Conservation (phyloP, 2,113 vertebrate genomes). For the Capra hircus region DNA sequence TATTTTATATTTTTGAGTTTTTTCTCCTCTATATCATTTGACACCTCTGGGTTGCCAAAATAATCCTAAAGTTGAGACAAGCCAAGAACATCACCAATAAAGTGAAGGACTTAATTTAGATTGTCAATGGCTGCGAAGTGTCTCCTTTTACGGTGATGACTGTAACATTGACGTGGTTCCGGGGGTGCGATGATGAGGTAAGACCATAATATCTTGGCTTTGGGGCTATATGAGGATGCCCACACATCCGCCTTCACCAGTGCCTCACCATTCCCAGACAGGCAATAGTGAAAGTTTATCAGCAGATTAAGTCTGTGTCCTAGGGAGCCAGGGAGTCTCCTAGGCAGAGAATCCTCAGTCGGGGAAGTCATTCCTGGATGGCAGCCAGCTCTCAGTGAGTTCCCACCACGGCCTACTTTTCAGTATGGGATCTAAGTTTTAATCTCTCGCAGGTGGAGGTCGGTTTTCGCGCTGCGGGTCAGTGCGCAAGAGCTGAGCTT, state of each 20-base stretch:
- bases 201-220: background rate
- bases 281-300: background rate
- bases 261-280: background rate
- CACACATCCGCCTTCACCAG: no score
- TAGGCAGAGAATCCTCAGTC: background rate
- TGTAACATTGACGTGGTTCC: background rate
- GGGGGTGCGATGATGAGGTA: background rate
- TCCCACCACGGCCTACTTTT: background rate
- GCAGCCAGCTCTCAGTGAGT: background rate
- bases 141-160: background rate
- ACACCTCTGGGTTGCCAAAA: background rate
- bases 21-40: background rate
- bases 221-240: background rate
- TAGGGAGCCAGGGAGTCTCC: background rate
- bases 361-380: background rate
- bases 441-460: background rate
- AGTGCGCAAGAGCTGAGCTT: background rate
- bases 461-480: background rate
- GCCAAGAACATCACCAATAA: background rate
- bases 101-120: background rate
- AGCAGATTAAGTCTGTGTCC: background rate
- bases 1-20: background rate
- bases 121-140: background rate
- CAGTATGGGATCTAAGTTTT: background rate
- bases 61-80: background rate